Conservation (phyloP, 2,797 vertebrate species). For the Peromyscus eremicus region DNA sequence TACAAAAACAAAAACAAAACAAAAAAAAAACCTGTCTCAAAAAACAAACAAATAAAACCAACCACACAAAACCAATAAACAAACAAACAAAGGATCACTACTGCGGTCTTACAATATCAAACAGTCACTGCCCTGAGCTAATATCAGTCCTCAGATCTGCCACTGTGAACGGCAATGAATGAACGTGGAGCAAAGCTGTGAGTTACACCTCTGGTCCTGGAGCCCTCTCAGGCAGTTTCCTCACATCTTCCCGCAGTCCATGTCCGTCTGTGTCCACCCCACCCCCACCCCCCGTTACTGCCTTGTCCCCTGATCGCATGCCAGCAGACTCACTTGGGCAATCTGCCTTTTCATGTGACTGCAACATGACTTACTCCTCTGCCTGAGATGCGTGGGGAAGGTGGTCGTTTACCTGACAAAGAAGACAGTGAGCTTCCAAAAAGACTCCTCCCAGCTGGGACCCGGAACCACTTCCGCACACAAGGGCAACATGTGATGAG, state of each 20-base stretch:
- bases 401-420: slow-evolving; percentile 93
- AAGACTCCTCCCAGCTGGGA: slow-evolving; percentile 98
- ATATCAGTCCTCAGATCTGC: neutral
- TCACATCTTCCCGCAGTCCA: neutral
- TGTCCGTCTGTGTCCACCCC: too few species aligned
- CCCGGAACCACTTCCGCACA: slow-evolving; percentile 98
- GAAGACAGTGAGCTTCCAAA: slow-evolving; percentile 96
- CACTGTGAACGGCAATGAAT: neutral
- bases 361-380: neutral
- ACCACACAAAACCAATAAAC: neutral
- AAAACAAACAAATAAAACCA: neutral
- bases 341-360: neutral
- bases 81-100: neutral
- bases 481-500: slow-evolving; percentile 97
- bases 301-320: neutral
- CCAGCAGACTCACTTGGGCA: neutral
- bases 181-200: accelerated
- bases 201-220: accelerated
- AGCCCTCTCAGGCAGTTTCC: neutral
- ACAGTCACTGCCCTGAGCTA: neutral
- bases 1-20: neutral
- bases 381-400: neutral
- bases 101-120: neutral
- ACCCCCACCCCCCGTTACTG: too few species aligned
- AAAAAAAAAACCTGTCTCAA: neutral